Evolutionary conservation across 2,797 vertebrate genomes (phyloP).

Genomic region (Picus viridis): DNA sequence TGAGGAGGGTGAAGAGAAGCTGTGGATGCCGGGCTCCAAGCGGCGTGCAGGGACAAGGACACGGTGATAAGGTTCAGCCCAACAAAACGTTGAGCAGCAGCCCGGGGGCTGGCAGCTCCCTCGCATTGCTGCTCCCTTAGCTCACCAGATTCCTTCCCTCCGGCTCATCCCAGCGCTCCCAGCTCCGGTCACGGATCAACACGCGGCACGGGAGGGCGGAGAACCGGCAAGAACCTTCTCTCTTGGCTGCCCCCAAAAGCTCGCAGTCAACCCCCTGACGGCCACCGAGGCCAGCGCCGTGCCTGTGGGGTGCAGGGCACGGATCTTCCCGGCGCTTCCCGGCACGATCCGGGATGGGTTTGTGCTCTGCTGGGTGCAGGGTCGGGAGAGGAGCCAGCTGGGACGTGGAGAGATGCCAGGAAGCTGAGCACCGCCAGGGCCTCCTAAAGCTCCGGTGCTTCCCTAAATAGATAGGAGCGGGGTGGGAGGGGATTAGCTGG

Average conservation of each 20-base stretch:
- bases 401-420: neutral
- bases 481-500: neutral
- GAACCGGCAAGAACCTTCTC: neutral
- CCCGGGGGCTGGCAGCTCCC: neutral
- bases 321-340: neutral
- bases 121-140: neutral
- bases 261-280: no score
- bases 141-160: neutral
- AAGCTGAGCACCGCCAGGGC: neutral
- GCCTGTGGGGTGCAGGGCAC: no score
- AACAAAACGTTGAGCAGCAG: no score
- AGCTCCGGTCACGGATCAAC: no score
- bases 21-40: neutral
- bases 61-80: no score
- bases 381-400: neutral
- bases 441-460: neutral
- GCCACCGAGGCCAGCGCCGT: no score
- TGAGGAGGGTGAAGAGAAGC: neutral
- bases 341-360: rapidly evolving
- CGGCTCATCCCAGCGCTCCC: neutral
- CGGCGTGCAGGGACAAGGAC: neutral
- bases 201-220: neutral
- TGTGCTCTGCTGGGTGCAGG: neutral
- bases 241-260: no score
- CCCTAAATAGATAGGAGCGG: neutral